Base-by-base conservation (phyloP, 2,113 vertebrate species). In the Ophthalmotilapia sp. region DNA sequence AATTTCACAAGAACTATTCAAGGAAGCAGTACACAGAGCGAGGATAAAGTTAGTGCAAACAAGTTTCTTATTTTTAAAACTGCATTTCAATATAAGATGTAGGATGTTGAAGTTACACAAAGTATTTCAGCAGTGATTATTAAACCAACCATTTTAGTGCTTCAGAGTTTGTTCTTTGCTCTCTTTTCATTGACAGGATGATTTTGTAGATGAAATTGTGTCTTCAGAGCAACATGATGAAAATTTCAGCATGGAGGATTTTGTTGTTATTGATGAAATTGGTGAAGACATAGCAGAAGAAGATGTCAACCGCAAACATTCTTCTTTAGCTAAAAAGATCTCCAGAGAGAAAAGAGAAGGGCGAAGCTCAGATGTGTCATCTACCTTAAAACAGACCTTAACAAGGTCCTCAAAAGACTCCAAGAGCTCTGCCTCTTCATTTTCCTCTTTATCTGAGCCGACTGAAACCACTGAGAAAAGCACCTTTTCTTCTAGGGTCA, bases 261-360 rank as follows among this genome's bases (percentile, higher is more conserved):
- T 92, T 58, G 90, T 95, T 31, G 91, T 88, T 1, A 79, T 94
- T 6, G 93, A 94, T 53, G 93, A 95, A 84, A 54, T 94, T 3
- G 45, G 56, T 6, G 89, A 90, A 5, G 89, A 89, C 2, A 13
- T 6, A 5, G 38, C 7, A 6, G 54, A 87, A 8, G 5, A 11
- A 15, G 47, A 14, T n/a, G 23, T 36, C 0, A 5, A 82, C 4
- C 6, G 9, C 4, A 29, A 77, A 29, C 6, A 4, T 4, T 40
- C 47, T 15, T 47, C 86, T 14, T 45, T 40, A 9, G 31, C 58
- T 3, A 45, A 17, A n/a, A 26, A 5, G 15, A 53, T 49, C 19
- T 53, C 81, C 9, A 26, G 7, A 45, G 13, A 9, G 3, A 54
- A 5, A n/a, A 54, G 12, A 54, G 51, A 79, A 13, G 42, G 9